These are phyloP conservation scores for Solenopsis invicta DNA, from an alignment of 1,140 invertebrate genomes.

Conservation along the genomic window DNA sequence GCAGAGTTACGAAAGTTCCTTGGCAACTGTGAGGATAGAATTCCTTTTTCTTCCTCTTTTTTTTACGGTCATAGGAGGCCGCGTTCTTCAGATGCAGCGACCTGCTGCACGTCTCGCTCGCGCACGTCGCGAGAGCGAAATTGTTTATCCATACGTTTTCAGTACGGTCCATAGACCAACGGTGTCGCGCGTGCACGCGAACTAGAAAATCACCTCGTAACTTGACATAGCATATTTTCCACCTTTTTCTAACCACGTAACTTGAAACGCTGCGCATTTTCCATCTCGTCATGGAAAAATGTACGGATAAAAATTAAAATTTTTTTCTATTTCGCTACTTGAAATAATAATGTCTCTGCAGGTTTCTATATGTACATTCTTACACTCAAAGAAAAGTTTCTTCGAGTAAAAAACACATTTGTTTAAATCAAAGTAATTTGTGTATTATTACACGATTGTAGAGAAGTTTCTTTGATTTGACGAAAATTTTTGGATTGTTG, in stretches of 20 bases:
- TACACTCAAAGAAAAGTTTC: no score
- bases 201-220: conserved; percentile 42
- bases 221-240: not conserved
- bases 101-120: not conserved
- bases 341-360: not conserved
- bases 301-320: not conserved
- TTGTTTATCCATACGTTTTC: conserved; percentile 14
- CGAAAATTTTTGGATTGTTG: no score
- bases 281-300: not conserved
- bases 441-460: no score
- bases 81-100: conserved; percentile 6
- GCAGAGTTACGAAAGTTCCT: conserved; percentile 9
- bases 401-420: no score
- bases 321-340: no score
- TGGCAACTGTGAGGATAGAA: not conserved
- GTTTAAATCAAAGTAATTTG: no score
- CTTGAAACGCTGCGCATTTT: not conserved
- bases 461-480: no score
- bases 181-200: not conserved
- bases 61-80: not conserved
- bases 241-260: not conserved
- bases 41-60: not conserved
- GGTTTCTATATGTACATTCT: no score
- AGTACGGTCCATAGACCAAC: not conserved
- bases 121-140: conserved; percentile 21